Evolutionary conservation across 2,797 vertebrate species (phyloP), one percentile per base, ranked within the genome.

Genomic region (Artibeus lituratus): DNA sequence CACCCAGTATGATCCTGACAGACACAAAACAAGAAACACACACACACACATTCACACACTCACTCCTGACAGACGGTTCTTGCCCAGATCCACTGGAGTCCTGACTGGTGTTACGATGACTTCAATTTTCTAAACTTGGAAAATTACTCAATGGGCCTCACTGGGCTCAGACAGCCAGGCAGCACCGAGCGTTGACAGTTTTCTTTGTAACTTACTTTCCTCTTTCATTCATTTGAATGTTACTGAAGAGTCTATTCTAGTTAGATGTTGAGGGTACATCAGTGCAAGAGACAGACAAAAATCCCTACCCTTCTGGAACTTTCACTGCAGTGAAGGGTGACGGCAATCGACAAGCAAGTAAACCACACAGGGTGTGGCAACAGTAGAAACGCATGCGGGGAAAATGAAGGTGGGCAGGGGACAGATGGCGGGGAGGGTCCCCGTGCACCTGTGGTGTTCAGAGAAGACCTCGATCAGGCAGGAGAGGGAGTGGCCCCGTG

Each of bases 41-140:
- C 32, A 24, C 26, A 26, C 8, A 37, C 19, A 29, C 51, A 29
- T 44, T 6, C 6, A 14, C 39, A 6, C 8, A 14, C 39, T 26
- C 35, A 7, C 10, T 15, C n/a, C 39, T 32, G 5, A 74, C 1
- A 87, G 14, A 44, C 10, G 10, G 18, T 21, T 55, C 67, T n/a
- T 11, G 0, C 47, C 62, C 51, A 55, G 59, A 82, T 22, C 44
- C 62, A 16, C 44, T n/a, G 44, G 51, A 82, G 49, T 49, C 39
- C 16, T 84, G 77, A 55, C 26, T 37, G 42, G 14, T 59, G 24
- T 78, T 53, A 80, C 4, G 14, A 51, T 42, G 57, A 94, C 65
- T 83, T 55, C 57, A 49, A 11, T 76, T 94, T 96, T 89, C 77
- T 74, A 42, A 91, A 88, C 92, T 1, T 42, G 57, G 82, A 91